Conservation (phyloP, 2,888 invertebrate genomes). For the Icerya purchasi region DNA sequence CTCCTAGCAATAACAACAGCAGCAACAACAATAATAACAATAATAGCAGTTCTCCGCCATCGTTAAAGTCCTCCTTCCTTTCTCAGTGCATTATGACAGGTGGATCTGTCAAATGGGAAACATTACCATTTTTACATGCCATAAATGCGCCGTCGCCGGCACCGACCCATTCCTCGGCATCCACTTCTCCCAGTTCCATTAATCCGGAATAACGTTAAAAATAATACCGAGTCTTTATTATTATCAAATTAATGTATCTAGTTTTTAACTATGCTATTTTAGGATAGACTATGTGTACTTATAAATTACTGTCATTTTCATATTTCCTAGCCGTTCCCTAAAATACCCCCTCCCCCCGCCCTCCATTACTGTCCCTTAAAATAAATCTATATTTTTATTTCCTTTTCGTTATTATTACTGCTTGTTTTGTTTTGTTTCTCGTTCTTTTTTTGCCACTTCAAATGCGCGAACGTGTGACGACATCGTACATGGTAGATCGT, state of each 20-base stretch:
- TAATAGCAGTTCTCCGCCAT: too few species aligned
- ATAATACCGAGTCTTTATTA: too few species aligned
- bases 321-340: too few species aligned
- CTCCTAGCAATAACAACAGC: background rate
- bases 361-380: background rate
- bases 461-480: too few species aligned
- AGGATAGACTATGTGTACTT: too few species aligned
- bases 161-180: slow-evolving; percentile 8
- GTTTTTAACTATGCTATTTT: too few species aligned
- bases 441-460: too few species aligned
- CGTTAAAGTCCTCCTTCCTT: slow-evolving; percentile 8
- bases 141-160: slow-evolving; percentile 10
- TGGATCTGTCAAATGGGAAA: slow-evolving; percentile 9
- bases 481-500: too few species aligned
- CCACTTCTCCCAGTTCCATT: background rate
- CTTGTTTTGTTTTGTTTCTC: background rate
- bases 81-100: slow-evolving; percentile 9
- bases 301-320: too few species aligned
- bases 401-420: background rate
- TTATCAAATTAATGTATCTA: too few species aligned
- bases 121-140: slow-evolving; percentile 8
- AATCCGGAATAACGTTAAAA: background rate
- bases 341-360: slow-evolving; percentile 7
- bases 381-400: background rate
- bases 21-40: too few species aligned